Base-by-base conservation (phyloP, 2,888 invertebrate species). In the Andrena minutula region DNA sequence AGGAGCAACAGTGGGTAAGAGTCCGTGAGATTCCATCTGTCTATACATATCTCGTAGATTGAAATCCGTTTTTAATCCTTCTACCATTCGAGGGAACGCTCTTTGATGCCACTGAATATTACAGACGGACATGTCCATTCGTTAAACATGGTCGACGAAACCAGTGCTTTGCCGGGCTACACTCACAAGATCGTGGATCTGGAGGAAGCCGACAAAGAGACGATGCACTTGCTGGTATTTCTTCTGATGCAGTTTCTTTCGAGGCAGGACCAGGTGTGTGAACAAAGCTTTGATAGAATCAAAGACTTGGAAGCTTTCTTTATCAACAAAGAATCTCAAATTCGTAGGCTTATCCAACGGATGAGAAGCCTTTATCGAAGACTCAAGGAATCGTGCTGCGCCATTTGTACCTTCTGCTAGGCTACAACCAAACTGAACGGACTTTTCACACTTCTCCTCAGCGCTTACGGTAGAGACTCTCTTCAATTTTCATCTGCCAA, bases 241-340 rank as follows among this genome's bases (percentile, higher is more conserved):
- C 95, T 99, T n/a, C 95, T 99, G 16, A 99, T 99, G 97, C 99
- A 99, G 95, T 99, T 99, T 93, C 95, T 99, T 92, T 98, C 98
- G 0, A 95, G 97, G 89, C 95, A 96, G 30, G 97, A 97, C 92
- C 96, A 97, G 93, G 95, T 95, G 90, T n/a, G 28, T 10, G 0
- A 28, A 28, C 6, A n/a, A 16, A 16, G 4, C 16, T 6, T 60
- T 10, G 8, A 6, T 66, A 12, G 4, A 49, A 26, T n/a, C 7
- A 1, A 30, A 2, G 3, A 0, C 1, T 20, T 32, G 0, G 32
- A 58, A 66, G 75, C 66, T 41, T 77, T 8, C 8, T 2, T 26
- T 16, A 5, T 61, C n/a, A 6, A 73, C 2, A 12, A 47, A 8
- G 23, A 2, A 61, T 6, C 6, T 20, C 16, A 10, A 53, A 66